Conservation (phyloP, 37 sponge, comb jelly and placozoan species). For the Hormiphora californensis region DNA sequence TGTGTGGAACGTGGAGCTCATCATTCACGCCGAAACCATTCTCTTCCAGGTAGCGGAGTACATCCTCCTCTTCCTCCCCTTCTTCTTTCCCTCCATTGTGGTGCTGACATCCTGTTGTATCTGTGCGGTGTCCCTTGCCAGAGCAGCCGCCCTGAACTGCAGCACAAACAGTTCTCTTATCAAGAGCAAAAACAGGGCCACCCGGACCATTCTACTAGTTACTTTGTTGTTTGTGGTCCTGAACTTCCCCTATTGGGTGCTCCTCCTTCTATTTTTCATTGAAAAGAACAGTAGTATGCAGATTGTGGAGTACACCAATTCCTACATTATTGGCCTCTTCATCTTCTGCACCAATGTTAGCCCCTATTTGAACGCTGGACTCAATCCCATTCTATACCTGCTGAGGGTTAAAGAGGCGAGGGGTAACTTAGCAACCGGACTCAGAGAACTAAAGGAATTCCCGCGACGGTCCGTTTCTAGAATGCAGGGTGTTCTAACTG, state of each 20-base stretch:
- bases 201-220: conserved; percentile 21
- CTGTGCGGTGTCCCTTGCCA: conserved; percentile 20
- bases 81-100: conserved; percentile 44
- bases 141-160: not conserved
- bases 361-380: conserved; percentile 33
- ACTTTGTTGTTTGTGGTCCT: conserved; percentile 23
- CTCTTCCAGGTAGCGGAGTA: conserved; percentile 42
- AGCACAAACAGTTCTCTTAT: not conserved
- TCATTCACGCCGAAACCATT: not conserved
- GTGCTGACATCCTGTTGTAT: conserved; percentile 36
- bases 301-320: conserved; percentile 7
- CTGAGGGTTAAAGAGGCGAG: not conserved
- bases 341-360: conserved; percentile 50
- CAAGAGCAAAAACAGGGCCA: conserved; percentile 10
- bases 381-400: conserved; percentile 27
- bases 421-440: not conserved
- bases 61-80: conserved; percentile 49
- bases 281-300: conserved; percentile 27
- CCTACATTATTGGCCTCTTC: not conserved
- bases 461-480: not conserved
- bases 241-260: conserved; percentile 53
- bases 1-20: conserved; percentile 45
- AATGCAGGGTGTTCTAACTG: not conserved
- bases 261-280: conserved; percentile 50
- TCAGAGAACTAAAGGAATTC: not conserved